phyloP scores from a whole-genome alignment of 2,797 vertebrate species.

The Galaxias olidus region DNA sequence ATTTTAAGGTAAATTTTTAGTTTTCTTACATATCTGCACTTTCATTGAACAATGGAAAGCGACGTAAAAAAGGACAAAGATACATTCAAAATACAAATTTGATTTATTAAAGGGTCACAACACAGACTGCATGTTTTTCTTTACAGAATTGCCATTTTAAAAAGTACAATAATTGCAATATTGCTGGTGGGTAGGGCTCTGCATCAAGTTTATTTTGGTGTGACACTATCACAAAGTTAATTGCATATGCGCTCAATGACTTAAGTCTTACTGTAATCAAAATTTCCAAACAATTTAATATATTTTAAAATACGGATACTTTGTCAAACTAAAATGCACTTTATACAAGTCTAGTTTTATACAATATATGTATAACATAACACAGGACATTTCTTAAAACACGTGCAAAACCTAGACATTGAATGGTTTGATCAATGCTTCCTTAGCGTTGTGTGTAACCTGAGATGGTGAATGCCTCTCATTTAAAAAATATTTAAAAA shows the following conservation, averaged over 20 bases:
- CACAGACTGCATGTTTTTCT: constrained; percentile 11
- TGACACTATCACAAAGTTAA: constrained; percentile 29
- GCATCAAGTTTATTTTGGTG: constrained; percentile 20
- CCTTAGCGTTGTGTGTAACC: too few species aligned
- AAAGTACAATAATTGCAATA: constrained; percentile 34
- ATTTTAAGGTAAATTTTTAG: not conserved
- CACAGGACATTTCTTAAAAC: not conserved
- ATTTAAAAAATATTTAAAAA: constrained; percentile 10
- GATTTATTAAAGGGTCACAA: constrained; percentile 33
- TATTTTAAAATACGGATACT: not conserved
- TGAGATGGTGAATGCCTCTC: not conserved
- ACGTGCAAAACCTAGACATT: not conserved
- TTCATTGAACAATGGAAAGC: not conserved
- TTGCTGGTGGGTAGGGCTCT: constrained; percentile 34
- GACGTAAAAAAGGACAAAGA: not conserved
- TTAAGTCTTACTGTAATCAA: constrained; percentile 8
- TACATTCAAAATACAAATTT: constrained; percentile 22
- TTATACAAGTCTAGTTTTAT: too few species aligned
- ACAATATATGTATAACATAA: not conserved
- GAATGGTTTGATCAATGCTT: not conserved
- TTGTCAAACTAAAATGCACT: not conserved
- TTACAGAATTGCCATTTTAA: constrained; percentile 2
- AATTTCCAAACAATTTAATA: not conserved
- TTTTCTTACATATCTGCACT: not conserved
- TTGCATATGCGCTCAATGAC: constrained; percentile 11